Evolutionary conservation across 2,888 invertebrate genomes (phyloP).

Genomic region (Lycaena phlaeas): DNA sequence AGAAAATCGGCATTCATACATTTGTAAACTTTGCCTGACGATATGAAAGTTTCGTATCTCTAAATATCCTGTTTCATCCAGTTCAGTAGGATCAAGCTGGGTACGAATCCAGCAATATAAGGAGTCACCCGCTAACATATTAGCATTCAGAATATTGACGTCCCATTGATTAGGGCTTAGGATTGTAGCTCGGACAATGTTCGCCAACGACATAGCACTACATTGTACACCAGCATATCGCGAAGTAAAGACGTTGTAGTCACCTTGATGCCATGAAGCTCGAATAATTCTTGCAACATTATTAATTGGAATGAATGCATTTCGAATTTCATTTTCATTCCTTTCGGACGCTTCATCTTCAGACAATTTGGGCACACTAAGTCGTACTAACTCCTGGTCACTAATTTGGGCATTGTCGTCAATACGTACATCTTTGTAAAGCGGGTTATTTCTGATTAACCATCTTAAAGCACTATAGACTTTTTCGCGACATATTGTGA

Average conservation of each 20-base stretch:
- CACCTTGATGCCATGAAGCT: constrained; percentile 9
- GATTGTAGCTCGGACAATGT: constrained; percentile 10
- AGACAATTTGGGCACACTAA: constrained; percentile 8
- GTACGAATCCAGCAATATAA: constrained; percentile 16
- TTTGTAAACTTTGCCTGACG: no score
- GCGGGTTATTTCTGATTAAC: constrained; percentile 14
- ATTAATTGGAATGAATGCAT: constrained; percentile 13
- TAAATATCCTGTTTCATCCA: constrained; percentile 18
- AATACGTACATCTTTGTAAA: constrained; percentile 12
- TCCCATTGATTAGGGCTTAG: constrained; percentile 10
- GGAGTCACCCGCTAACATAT: constrained; percentile 13
- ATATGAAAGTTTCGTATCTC: constrained; percentile 15
- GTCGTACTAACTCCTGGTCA: constrained; percentile 12
- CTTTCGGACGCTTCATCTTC: constrained; percentile 12
- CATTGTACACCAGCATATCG: constrained; percentile 11
- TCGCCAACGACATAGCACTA: constrained; percentile 11
- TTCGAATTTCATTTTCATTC: constrained; percentile 11
- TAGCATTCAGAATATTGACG: constrained; percentile 14
- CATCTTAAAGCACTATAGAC: neutral
- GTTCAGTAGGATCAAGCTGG: constrained; percentile 14
- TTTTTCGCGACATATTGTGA: constrained; percentile 10
- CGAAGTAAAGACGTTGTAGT: constrained; percentile 9
- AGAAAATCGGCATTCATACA: no score
- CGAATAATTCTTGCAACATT: constrained; percentile 9
- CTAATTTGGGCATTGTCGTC: constrained; percentile 13